Base-by-base conservation (phyloP, 2,888 invertebrate species). In the Isoperla grammatica region DNA sequence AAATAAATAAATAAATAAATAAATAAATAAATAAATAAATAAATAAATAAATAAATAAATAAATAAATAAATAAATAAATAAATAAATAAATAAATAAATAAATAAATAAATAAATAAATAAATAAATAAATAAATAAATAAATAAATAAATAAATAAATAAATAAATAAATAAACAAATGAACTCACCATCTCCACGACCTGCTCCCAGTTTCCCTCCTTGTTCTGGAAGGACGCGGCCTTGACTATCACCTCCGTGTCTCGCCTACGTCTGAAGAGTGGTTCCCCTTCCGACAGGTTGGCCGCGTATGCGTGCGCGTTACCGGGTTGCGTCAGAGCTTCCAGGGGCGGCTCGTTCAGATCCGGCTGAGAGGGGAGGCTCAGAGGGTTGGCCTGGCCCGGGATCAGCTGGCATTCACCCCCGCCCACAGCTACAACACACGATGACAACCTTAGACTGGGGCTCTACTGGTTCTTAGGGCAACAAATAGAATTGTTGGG, bases 121-220 rank as follows among this genome's bases (percentile, higher is more conserved):
- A n/a, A n/a, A n/a, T n/a, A n/a, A n/a, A n/a, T n/a, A n/a, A n/a
- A n/a, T n/a, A n/a, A n/a, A n/a, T n/a, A n/a, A n/a, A n/a, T n/a
- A n/a, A n/a, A n/a, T n/a, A n/a, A n/a, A n/a, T n/a, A n/a, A n/a
- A n/a, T n/a, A n/a, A n/a, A n/a, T n/a, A n/a, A n/a, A n/a, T n/a
- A n/a, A n/a, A n/a, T n/a, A n/a, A n/a, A n/a, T n/a, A n/a, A n/a
- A n/a, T n/a, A n/a, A n/a, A n/a, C n/a, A n/a, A n/a, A n/a, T n/a
- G n/a, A n/a, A 42, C 20, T 49, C 29, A 43, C 56, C 45, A 60
- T 54, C 53, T 85, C 83, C 1, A 90, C 87, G 57, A 87, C 82
- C 71, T 86, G 84, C 71, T 86, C 84, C 68, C 84, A 82, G 64
- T 83, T 81, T 6, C 88, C 88, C 69, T 87, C 85, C 63, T 78